A percentile compares a stretch with the other conserved stretches of the same genome.
These are phyloP conservation scores for Nasonia giraulti DNA, from an alignment of 1,140 invertebrate species.

Conservation along the genomic window DNA sequence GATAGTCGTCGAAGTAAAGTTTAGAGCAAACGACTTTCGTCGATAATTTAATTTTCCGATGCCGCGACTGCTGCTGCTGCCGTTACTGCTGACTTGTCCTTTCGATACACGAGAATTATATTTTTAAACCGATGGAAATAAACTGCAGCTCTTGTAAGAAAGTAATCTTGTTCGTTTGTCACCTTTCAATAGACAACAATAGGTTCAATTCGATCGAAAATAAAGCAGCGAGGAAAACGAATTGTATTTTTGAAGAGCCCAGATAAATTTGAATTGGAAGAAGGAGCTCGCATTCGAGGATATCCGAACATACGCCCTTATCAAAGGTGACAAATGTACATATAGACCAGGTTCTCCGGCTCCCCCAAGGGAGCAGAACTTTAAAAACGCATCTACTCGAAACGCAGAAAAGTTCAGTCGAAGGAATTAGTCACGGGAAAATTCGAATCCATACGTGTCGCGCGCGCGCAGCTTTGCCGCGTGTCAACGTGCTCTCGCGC, in stretches of 20 bases:
- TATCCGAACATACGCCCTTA: background rate
- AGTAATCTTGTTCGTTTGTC: no score
- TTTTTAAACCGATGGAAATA: no score
- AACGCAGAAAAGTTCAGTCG: constrained; percentile 5
- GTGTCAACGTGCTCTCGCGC: background rate
- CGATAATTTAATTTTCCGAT: background rate
- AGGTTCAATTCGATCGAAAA: no score
- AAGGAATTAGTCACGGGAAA: constrained; percentile 26
- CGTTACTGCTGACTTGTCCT: no score
- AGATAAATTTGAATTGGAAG: background rate
- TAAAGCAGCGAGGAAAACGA: no score
- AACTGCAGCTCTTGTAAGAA: no score
- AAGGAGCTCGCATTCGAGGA: background rate
- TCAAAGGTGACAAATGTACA: constrained; percentile 44
- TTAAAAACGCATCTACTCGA: constrained; percentile 34
- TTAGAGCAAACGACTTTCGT: background rate
- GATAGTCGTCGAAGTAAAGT: background rate
- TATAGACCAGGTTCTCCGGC: background rate
- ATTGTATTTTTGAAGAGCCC: no score
- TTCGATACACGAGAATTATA: no score
- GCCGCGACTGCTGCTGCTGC: no score
- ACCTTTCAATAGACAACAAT: no score
- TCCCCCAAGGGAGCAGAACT: background rate
- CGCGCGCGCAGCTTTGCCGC: background rate
- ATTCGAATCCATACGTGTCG: constrained; percentile 3